phyloP scores from a whole-genome alignment of 2,797 vertebrate species.

The Scleropages formosus region DNA sequence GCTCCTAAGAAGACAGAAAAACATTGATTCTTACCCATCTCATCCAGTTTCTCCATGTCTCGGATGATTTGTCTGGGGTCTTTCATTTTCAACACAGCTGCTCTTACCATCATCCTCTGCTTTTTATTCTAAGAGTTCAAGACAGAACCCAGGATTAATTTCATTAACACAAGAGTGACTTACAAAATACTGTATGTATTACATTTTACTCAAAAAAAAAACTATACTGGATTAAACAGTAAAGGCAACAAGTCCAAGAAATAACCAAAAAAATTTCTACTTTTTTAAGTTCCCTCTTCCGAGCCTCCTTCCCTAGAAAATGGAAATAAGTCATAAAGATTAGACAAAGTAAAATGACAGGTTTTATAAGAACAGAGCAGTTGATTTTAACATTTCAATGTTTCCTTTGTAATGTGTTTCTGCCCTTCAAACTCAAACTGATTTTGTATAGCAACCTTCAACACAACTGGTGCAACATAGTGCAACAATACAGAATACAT shows the following conservation, averaged over 20 bases:
- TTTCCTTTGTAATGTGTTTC: too few relatives aligned
- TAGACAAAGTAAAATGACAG: background rate
- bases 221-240: conserved; percentile 15
- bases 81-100: conserved; percentile 97
- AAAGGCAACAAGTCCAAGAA: too few relatives aligned
- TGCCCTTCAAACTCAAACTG: too few relatives aligned
- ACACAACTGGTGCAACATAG: too few relatives aligned
- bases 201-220: background rate
- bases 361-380: background rate
- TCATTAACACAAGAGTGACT: background rate
- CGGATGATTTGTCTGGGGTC: conserved; percentile 95
- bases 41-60: conserved; percentile 98
- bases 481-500: too few relatives aligned
- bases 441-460: too few relatives aligned
- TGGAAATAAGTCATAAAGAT: background rate
- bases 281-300: conserved; percentile 96
- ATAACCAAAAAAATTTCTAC: conserved; percentile 53
- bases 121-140: conserved; percentile 84
- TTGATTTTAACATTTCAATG: background rate
- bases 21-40: conserved; percentile 82
- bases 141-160: background rate
- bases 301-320: conserved; percentile 89
- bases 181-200: background rate
- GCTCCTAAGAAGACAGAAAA: background rate
- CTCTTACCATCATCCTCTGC: conserved; percentile 97